A percentile compares a stretch with the other conserved stretches of the same genome.
phyloP scores from a whole-genome alignment of 2,113 vertebrate species.

The Aegithalos caudatus region DNA sequence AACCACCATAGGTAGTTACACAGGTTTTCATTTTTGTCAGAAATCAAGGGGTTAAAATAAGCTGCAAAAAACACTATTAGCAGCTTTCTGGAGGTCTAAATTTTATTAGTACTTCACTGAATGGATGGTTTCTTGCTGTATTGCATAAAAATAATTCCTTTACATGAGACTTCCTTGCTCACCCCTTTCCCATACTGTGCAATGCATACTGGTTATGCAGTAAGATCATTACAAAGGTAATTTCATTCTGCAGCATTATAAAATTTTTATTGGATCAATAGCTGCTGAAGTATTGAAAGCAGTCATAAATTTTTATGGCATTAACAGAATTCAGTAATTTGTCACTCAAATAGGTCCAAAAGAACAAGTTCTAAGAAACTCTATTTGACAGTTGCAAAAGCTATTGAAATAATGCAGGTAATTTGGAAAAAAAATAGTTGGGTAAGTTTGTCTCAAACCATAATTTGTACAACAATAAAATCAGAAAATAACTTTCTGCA shows the following conservation, averaged over 20 bases:
- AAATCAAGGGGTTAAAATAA: background rate
- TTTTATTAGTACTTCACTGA: background rate
- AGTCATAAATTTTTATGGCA: conserved; percentile 32
- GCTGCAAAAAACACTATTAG: background rate
- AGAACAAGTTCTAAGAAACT: background rate
- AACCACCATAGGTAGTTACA: background rate
- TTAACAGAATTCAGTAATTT: conserved; percentile 35
- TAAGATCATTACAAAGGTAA: conserved; percentile 32
- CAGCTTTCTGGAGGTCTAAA: background rate
- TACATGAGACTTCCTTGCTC: background rate
- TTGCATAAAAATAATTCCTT: background rate
- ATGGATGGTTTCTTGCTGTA: background rate
- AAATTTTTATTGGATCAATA: conserved; percentile 41
- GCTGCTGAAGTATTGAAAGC: conserved; percentile 36
- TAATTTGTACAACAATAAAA: background rate
- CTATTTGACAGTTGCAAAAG: background rate
- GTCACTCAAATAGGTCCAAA: background rate
- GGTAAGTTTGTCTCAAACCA: background rate
- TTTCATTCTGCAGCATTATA: conserved; percentile 48
- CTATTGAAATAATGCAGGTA: background rate
- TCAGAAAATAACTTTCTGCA: background rate
- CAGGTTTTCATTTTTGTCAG: background rate
- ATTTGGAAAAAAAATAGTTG: background rate
- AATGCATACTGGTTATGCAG: background rate
- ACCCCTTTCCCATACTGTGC: background rate